Evolutionary conservation across 2,113 vertebrate genomes (phyloP), one percentile per base, ranked within the genome.

Genomic region (Xyliphius kryptos): DNA sequence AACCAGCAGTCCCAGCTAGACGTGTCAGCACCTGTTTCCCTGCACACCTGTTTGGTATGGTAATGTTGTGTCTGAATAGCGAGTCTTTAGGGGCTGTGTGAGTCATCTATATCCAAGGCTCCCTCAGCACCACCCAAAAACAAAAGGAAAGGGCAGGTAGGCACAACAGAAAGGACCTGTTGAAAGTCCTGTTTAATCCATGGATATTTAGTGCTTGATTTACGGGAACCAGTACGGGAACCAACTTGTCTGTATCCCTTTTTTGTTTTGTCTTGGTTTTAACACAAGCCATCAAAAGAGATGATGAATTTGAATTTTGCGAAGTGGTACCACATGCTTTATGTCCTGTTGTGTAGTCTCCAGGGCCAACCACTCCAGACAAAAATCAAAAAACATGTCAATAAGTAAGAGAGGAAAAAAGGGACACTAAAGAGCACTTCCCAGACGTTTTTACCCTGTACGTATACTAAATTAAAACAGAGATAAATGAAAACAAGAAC

Each of bases 401-500:
- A 40, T 12, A 62, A 6, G 46, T n/a, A 10, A 40, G 48, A 5
- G 21, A 15, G 20, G 54, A 6, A 53, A 9, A 7, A n/a, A 3
- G 40, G 6, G 38, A 6, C 21, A 6, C 8, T 32, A 36, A 12
- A 37, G 3, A 12, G 11, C 55, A 26, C 40, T 64, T 48, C 36
- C 21, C 43, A 20, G 41, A 65, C 13, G 36, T 65, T 15, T 48
- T 65, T 60, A 54, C 36, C 52, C 21, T 49, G n/a, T 61, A 48
- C 16, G 40, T 60, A 54, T 14, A 43, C 49, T 40, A 44, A 58
- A 59, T n/a, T 6, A 26, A 56, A 66, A 38, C 44, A 7, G 46
- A 81, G 78, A 70, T n/a, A n/a, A n/a, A n/a, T n/a, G 78, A 70
- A 78, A 80, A 81, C 62, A 52, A 66, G 63, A 68, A 75, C 79